Evolutionary conservation across 1,140 invertebrate species (phyloP).

Genomic region (Caenorhabditis elegans): DNA sequence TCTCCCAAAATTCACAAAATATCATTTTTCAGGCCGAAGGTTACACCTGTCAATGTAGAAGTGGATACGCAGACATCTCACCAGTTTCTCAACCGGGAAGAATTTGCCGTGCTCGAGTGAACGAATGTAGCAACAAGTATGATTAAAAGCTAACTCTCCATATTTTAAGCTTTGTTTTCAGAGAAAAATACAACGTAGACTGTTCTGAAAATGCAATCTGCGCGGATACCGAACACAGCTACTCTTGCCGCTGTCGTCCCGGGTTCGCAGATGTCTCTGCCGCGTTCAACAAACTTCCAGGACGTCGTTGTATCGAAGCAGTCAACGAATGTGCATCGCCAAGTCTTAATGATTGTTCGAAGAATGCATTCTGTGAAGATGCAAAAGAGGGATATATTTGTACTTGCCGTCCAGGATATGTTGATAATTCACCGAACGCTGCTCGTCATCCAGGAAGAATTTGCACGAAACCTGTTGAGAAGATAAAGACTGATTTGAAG

Average conservation of each 20-base stretch:
- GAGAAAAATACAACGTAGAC: slow-evolving; percentile 55
- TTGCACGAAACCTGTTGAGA: slow-evolving; percentile 59
- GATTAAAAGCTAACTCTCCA: background rate
- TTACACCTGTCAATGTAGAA: slow-evolving; percentile 61
- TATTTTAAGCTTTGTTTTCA: background rate
- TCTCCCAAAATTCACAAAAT: background rate
- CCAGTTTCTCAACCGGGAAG: slow-evolving; percentile 52
- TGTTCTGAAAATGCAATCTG: slow-evolving; percentile 64
- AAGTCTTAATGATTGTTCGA: slow-evolving; percentile 87
- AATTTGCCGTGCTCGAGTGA: slow-evolving; percentile 57
- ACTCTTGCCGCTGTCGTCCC: slow-evolving; percentile 59
- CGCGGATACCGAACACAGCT: slow-evolving; percentile 63
- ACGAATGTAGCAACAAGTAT: slow-evolving; percentile 55
- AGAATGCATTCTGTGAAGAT: slow-evolving; percentile 81
- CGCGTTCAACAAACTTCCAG: slow-evolving; percentile 59
- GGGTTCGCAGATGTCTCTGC: slow-evolving; percentile 67
- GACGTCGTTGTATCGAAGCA: slow-evolving; percentile 70
- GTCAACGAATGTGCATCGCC: slow-evolving; percentile 82
- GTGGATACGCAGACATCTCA: slow-evolving; percentile 63
- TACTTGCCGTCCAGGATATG: slow-evolving; percentile 55
- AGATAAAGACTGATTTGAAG: background rate
- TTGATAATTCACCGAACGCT: slow-evolving; percentile 62
- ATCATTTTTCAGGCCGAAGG: slow-evolving; percentile 53
- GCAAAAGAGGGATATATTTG: slow-evolving; percentile 68
- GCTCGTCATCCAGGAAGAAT: slow-evolving; percentile 64